Evolutionary conservation across 2,113 vertebrate species (phyloP), one percentile per base, ranked within the genome.

Genomic region (Serranochromis macrocephalus): DNA sequence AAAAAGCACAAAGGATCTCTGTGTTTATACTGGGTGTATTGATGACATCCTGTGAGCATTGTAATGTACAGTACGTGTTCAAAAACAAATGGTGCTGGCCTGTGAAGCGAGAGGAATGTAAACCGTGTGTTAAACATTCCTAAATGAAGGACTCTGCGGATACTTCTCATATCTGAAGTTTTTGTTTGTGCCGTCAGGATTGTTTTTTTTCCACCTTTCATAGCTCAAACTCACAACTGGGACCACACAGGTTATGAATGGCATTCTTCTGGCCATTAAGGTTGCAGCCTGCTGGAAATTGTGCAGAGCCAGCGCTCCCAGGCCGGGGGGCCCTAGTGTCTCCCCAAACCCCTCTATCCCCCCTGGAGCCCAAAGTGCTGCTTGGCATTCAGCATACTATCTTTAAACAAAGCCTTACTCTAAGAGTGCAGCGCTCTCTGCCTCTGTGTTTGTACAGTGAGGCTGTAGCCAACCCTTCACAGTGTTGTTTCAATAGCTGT

Each of bases 371-470:
- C 80, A 81, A 82, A 90, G 63, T 63, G 11, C 90, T 91, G 87
- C 92, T 93, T 93, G 90, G 93, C 93, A 95, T 95, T 95, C 91
- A 95, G 94, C 92, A 90, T 87, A 79, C 82, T 88, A 81, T 93
- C 91, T 93, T 95, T 94, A 92, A 94, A 96, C 94, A 96, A 96
- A 95, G 93, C 91, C 84, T 54, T 80, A 83, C 85, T 91, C 91
- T 85, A 88, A 92, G 92, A 94, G 92, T 85, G 68, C 87, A 78
- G 87, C 57, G 17, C 73, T 66, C 87, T 85, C 86, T 90, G 85
- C 91, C 91, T 93, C 92, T 81, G 90, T 94, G 93, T 95, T 94
- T 95, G 94, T 94, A 91, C 90, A 92, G 93, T 81, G 89, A 86
- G 87, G 83, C 86, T 47, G 87, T 88, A 80, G 80, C 45, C 78